Evolutionary conservation across 2,888 invertebrate species (phyloP).

Genomic region (Phoenoteleia sp.): DNA sequence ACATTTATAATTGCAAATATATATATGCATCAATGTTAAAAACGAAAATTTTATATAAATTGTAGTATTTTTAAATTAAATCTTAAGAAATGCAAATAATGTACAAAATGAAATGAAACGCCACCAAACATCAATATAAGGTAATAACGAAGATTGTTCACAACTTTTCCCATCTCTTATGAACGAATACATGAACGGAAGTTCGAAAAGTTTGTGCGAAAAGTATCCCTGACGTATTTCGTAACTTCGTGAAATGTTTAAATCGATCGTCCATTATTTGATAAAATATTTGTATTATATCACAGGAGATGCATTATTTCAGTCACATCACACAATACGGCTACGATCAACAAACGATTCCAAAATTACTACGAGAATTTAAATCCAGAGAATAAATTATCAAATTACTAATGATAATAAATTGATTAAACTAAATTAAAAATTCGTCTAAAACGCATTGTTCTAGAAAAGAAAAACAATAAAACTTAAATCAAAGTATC

Average conservation of each 20-base stretch:
- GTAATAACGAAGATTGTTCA: constrained; percentile 45
- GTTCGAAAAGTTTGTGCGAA: constrained; percentile 50
- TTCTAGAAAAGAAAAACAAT: background rate
- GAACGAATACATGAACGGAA: constrained; percentile 5
- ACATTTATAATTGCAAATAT: too few relatives aligned
- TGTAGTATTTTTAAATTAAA: too few relatives aligned
- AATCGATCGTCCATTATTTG: constrained; percentile 70
- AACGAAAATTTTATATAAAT: too few relatives aligned
- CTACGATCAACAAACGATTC: constrained; percentile 40
- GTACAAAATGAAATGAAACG: constrained; percentile 5
- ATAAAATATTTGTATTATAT: constrained; percentile 77
- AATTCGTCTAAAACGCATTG: background rate
- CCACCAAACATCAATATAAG: constrained; percentile 15
- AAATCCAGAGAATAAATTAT: background rate
- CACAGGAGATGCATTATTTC: constrained; percentile 77
- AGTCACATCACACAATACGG: constrained; percentile 53
- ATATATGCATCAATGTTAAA: too few relatives aligned
- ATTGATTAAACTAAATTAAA: constrained; percentile 16
- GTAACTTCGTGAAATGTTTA: constrained; percentile 5
- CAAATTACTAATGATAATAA: background rate
- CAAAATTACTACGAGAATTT: constrained; percentile 30
- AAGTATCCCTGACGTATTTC: constrained; percentile 66
- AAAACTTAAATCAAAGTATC: constrained; percentile 39
- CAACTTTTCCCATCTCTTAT: constrained; percentile 62
- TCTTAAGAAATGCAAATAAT: too few relatives aligned